phyloP scores from a whole-genome alignment of 2,113 vertebrate genomes.

The Rhea pennata region DNA sequence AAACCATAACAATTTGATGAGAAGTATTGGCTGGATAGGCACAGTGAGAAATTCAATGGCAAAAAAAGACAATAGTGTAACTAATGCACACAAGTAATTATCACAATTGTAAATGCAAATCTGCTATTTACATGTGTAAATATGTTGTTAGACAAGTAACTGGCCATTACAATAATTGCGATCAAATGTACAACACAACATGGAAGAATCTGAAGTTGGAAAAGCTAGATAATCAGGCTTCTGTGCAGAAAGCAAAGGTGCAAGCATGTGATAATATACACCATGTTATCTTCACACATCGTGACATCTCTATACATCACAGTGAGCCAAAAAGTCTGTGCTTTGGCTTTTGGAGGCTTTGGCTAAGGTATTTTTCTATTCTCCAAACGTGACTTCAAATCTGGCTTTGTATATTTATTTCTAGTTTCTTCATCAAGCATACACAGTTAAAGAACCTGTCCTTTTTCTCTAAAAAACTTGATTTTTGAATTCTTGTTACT shows the following conservation, averaged over 20 bases:
- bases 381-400: background rate
- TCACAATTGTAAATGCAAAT: background rate
- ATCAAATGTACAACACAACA: accelerated
- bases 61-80: background rate
- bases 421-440: background rate
- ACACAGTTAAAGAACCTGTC: background rate
- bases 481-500: background rate
- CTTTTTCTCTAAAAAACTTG: accelerated
- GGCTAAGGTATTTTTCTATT: background rate
- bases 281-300: accelerated
- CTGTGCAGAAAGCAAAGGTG: background rate
- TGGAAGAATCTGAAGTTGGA: background rate
- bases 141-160: background rate
- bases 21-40: background rate
- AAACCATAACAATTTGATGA: background rate
- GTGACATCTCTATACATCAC: background rate
- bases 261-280: background rate
- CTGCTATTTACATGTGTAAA: background rate
- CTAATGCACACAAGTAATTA: background rate
- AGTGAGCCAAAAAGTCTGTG: background rate
- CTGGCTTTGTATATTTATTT: background rate
- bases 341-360: background rate
- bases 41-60: background rate
- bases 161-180: accelerated
- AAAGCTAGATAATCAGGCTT: background rate